These are phyloP conservation scores for Propithecus deckenii DNA, from an alignment of 2,797 vertebrate genomes.

Conservation along the genomic window DNA sequence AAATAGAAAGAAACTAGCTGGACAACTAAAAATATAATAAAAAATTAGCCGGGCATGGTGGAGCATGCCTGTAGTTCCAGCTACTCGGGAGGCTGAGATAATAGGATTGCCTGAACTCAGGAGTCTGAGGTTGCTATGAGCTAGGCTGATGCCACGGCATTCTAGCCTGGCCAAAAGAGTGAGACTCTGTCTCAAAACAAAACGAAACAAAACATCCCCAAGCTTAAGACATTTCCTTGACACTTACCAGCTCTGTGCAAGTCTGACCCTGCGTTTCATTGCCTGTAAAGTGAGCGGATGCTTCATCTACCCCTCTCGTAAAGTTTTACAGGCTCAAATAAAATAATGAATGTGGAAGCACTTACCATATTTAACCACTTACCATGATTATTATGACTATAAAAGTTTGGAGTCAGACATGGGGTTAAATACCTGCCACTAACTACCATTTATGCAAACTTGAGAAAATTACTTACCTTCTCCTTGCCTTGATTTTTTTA, in stretches of 20 bases:
- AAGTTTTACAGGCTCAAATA: slow-evolving; percentile 73
- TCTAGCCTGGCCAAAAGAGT: too few relatives aligned
- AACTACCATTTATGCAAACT: neutral
- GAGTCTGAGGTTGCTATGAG: too few relatives aligned
- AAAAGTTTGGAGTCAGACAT: slow-evolving; percentile 55
- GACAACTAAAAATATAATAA: too few relatives aligned
- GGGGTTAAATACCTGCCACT: slow-evolving; percentile 44
- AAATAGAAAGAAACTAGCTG: too few relatives aligned
- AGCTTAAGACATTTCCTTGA: neutral
- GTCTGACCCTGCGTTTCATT: slow-evolving; percentile 47
- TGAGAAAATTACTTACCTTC: neutral
- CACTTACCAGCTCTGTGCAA: neutral
- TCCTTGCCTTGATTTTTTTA: neutral
- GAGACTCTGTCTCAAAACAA: too few relatives aligned
- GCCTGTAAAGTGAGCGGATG: slow-evolving; percentile 41
- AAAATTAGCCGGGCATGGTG: too few relatives aligned
- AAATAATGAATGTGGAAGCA: slow-evolving; percentile 69
- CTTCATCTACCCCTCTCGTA: slow-evolving; percentile 59
- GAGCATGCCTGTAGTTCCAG: too few relatives aligned
- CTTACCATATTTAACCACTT: slow-evolving; percentile 67
- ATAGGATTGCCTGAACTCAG: too few relatives aligned
- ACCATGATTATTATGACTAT: slow-evolving; percentile 41
- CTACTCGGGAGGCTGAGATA: too few relatives aligned
- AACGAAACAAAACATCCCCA: too few relatives aligned
- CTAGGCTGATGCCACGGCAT: too few relatives aligned